Base-by-base conservation (phyloP, 2,113 vertebrate genomes). In the Megaleporinus macrocephalus region DNA sequence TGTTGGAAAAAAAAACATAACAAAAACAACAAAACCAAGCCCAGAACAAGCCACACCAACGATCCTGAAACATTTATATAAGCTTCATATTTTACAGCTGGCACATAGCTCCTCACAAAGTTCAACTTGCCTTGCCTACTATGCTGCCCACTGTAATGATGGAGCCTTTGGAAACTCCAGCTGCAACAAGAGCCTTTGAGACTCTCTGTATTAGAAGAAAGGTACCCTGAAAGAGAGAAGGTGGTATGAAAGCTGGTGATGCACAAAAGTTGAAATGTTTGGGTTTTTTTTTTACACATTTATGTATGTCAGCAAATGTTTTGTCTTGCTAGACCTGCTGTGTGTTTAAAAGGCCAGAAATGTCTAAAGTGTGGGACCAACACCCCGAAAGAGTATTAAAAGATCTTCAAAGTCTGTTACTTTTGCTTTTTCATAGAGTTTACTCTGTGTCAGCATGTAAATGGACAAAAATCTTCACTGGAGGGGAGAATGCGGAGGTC, bases 81-180 rank as follows among this genome's bases (percentile, higher is more conserved):
- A n/a, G n/a, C n/a, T n/a, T n/a, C 18, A 55, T 16, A 55, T 55
- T 49, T 49, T 49, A 49, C 14, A 49, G 14, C 4, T 49, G 47
- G 33, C 33, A 36, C 33, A 36, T 36, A 36, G 33, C 33, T 36
- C 33, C 3, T 36, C 18, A 72, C 24, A 51, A 33, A 55, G 30
- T 27, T 59, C 7, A 10, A 22, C 85, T 89, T 88, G 95, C 96
- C 95, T 97, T 96, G 27, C 95, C 96, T 77, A 95, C 86, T 11
- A 97, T 95, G 91, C 96, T 97, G 74, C 96, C 95, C 83, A 97
- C 85, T 26, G 95, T 96, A 73, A 97, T 83, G 87, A 97, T 95
- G 92, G 96, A 97, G 66, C 95, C 96, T 65, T 93, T 94, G 0
- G 86, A 51, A 2, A 89, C 83, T 22, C 95, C 95, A 10, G 86